Conservation (phyloP, 2,888 invertebrate species). For the Pollenia labialis region DNA sequence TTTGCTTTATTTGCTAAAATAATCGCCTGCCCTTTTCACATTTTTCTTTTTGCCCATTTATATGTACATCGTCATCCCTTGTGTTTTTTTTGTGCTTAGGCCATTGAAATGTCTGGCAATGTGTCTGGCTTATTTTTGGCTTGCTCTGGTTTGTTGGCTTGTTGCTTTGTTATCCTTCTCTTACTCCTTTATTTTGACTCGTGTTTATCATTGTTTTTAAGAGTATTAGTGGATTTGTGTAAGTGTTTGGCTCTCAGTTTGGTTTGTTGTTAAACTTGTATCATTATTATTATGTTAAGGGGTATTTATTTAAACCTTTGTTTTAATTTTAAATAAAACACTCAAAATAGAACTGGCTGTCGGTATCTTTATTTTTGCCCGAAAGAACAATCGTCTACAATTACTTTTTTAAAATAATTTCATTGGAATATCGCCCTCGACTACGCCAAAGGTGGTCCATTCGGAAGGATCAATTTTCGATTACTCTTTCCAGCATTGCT, state of each 20-base stretch:
- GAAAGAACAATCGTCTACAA: no score
- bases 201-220: neutral
- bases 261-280: constrained; percentile 28
- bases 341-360: no score
- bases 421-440: no score
- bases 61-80: constrained; percentile 58
- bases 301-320: no score
- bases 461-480: no score
- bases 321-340: no score
- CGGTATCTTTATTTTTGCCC: no score
- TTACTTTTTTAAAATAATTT: neutral
- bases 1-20: constrained; percentile 5
- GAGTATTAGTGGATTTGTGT: neutral
- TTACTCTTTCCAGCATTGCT: neutral
- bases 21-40: neutral
- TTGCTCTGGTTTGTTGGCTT: constrained; percentile 52
- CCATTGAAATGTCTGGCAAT: constrained; percentile 70
- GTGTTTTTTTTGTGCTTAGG: constrained; percentile 28
- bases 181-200: constrained; percentile 12
- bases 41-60: constrained; percentile 30
- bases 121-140: constrained; percentile 64
- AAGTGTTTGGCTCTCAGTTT: neutral
- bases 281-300: neutral
- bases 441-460: no score
- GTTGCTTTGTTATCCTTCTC: constrained; percentile 43